Evolutionary conservation across 37 sponge, comb jelly and placozoan species (phyloP).

Genomic region (Hormiphora californensis): DNA sequence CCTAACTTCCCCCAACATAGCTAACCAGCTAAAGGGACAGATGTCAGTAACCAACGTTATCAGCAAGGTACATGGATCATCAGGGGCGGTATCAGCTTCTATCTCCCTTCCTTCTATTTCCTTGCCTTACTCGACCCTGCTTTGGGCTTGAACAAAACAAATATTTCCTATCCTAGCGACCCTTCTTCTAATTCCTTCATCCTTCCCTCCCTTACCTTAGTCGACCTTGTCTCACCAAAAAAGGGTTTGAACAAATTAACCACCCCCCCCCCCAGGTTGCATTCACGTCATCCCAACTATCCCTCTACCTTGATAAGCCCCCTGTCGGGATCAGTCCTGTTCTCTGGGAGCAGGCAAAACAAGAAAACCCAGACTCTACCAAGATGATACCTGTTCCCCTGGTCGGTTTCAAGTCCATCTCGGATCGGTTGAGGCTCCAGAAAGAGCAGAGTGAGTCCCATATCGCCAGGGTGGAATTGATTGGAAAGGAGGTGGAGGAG

Average conservation of each 20-base stretch:
- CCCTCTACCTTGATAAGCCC: conserved; percentile 52
- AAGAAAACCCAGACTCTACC: conserved; percentile 76
- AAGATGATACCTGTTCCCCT: conserved; percentile 82
- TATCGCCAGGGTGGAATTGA: conserved; percentile 68
- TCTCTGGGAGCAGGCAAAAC: conserved; percentile 78
- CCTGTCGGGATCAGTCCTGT: conserved; percentile 64
- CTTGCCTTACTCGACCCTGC: too few species aligned
- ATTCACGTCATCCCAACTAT: conserved; percentile 45
- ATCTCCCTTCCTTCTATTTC: too few species aligned
- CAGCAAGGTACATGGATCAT: conserved; percentile 27
- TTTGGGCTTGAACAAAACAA: too few species aligned
- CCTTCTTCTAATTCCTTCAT: too few species aligned
- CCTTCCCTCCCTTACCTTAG: too few species aligned
- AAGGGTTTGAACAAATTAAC: too few species aligned
- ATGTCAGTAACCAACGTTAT: conserved; percentile 52
- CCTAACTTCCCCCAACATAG: conserved; percentile 36
- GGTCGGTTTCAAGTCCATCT: conserved; percentile 72
- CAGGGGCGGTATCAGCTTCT: too few species aligned
- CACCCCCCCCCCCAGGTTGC: conserved; percentile 31
- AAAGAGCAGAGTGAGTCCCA: conserved; percentile 76
- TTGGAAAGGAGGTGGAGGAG: conserved; percentile 24
- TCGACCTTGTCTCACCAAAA: too few species aligned
- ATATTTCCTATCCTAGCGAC: too few species aligned
- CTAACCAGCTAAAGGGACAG: not conserved
- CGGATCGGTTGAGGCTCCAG: conserved; percentile 73